Base-by-base conservation (phyloP, 2,888 invertebrate species). In the Eupithecia pulchellata region DNA sequence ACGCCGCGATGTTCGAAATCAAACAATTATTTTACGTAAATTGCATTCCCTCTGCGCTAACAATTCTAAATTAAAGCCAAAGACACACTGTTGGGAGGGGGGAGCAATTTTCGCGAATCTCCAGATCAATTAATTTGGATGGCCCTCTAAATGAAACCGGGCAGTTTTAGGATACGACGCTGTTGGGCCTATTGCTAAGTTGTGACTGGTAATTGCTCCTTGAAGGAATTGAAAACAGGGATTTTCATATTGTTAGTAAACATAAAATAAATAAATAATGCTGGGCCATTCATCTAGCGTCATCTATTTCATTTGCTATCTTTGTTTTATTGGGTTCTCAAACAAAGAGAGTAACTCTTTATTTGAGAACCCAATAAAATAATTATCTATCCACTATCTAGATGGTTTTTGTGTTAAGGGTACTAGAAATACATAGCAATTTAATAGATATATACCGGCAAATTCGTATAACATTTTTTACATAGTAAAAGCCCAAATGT, bases 11-110 rank as follows among this genome's bases (percentile, higher is more conserved):
- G 87, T 91, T 89, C 82, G 87, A 90, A 92, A 91, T 93, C 92
- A 91, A 92, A 92, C 91, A 92, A 93, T 93, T 93, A 92, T 92
- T 91, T 91, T 86, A 90, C 90, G 88, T 91, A 93, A 92, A 93
- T 93, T 93, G 92, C 92, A 93, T 91, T 91, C 91, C 91, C 89
- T 91, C 90, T 89, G 86, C 90, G 89, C 88, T 91, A 91, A 93
- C 92, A 92, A 90, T 93, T 92, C 91, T 89, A 92, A 93, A 93
- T 93, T 93, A 92, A 93, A 90, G 89, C 89, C 66, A 69, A 91
- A 91, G 91, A 93, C 92, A 93, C 91, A 91, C 87, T 86, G 86
- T 76, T 74, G 81, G 81, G 79, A 74, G 74, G 47, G 66, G 67
- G 74, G 80, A 75, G 90, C 89, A 90, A 91, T 92, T 91, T 87